Percentiles rank a stretch among this genome's conserved stretches.
These are phyloP conservation scores for Acleris holmiana DNA, from an alignment of 2,888 invertebrate genomes.

Conservation along the genomic window DNA sequence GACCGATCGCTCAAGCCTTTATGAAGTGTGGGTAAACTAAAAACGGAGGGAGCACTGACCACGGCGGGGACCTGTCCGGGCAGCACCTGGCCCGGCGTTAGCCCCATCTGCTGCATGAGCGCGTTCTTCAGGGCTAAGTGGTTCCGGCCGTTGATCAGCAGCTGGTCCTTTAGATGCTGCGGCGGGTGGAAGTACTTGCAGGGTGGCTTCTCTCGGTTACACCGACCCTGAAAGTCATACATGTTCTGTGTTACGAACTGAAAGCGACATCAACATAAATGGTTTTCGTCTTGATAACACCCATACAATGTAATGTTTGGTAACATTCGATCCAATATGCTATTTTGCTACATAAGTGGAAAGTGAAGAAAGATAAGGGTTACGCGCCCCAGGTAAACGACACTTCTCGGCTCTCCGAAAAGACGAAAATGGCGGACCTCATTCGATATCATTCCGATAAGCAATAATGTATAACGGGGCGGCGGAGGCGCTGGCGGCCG, in stretches of 20 bases:
- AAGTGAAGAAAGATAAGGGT: constrained; percentile 60
- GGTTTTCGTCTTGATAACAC: constrained; percentile 21
- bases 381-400: constrained; percentile 54
- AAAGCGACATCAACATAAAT: constrained; percentile 28
- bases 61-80: constrained; percentile 97
- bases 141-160: constrained; percentile 99
- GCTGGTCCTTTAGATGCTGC: constrained; percentile 99
- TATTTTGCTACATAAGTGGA: constrained; percentile 46
- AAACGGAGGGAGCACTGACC: constrained; percentile 86
- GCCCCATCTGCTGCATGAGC: constrained; percentile 98
- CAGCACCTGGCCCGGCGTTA: constrained; percentile 95
- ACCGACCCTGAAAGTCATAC: constrained; percentile 93
- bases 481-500: constrained; percentile 48
- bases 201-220: constrained; percentile 99
- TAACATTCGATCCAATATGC: constrained; percentile 41
- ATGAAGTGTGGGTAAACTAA: constrained; percentile 40
- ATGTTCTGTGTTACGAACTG: constrained; percentile 7
- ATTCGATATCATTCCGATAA: constrained; percentile 73
- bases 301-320: constrained; percentile 39
- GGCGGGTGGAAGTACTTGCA: constrained; percentile 99
- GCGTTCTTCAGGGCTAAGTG: constrained; percentile 99
- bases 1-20: constrained; percentile 80
- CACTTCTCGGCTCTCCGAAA: constrained; percentile 57
- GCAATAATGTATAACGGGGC: constrained; percentile 65
- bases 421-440: constrained; percentile 67